Evolutionary conservation across 2,797 vertebrate genomes (phyloP), one percentile per base, ranked within the genome.

Genomic region (Gallinago solitaria): DNA sequence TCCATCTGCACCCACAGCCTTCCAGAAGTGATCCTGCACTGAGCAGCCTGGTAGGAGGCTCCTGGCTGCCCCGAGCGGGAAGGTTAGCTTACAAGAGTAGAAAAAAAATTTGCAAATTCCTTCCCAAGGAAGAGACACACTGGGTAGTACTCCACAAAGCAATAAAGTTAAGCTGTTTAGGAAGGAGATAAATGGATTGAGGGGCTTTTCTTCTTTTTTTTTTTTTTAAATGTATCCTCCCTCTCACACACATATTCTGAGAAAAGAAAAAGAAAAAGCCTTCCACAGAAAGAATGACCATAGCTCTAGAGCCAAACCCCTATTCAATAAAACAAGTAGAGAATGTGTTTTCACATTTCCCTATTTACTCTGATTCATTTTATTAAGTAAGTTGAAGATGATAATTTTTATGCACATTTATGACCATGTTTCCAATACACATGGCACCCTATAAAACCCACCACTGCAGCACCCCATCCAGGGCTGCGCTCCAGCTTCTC

Each of bases 331-430:
- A 95, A 88, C 51, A 69, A 83, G 70, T 68, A 93, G 89, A 92
- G 90, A 96, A 86, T 47, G 47, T 18, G 13, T 95, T 97, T 97
- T 91, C 69, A 79, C 70, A 92, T 96, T 98, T 98, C 95, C 94
- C 80, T 97, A 65, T 98, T 96, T 97, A 70, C 89, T 96, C 94
- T 97, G 94, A 97, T 88, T 96, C 90, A 95, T 94, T 93, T 87
- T 96, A 96, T 96, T 87, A 94, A 94, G 91, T 86, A 94, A 93
- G 84, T 93, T 89, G 89, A 97, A 94, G 95, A 95, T 76, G 77
- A 94, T 95, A 97, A 91, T 91, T 96, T 97, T 95, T 96, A 97
- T 90, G 76, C 56, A 70, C 87, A 83, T 97, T 98, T 98, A 98
- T 96, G 90, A 96, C 89, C 90, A 90, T 47, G 33, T 96, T 97